These are phyloP conservation scores for Procambarus virginalis DNA, from an alignment of 1,140 invertebrate species.

Conservation along the genomic window DNA sequence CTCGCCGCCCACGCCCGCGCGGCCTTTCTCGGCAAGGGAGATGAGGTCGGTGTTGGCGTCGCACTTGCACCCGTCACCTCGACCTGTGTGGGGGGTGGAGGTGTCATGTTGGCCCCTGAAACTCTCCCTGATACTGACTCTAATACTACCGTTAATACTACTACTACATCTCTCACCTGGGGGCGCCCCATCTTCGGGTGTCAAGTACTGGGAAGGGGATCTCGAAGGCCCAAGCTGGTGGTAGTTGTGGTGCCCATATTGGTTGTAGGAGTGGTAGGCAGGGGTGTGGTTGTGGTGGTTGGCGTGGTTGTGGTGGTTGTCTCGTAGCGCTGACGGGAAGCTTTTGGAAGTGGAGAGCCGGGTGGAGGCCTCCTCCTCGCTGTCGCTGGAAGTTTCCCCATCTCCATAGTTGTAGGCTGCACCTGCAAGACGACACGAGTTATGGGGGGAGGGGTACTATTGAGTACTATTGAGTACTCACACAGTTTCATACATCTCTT, in stretches of 20 bases:
- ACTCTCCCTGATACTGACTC: not conserved
- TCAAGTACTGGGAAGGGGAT: constrained; percentile 40
- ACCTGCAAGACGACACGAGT: constrained; percentile 71
- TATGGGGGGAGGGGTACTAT: too few relatives aligned
- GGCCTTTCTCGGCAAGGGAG: constrained; percentile 78
- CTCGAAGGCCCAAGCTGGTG: constrained; percentile 58
- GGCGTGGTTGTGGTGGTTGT: constrained; percentile 47
- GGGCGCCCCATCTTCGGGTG: constrained; percentile 8
- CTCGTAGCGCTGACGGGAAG: constrained; percentile 72
- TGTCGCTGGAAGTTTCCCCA: constrained; percentile 82
- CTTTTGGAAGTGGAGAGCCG: constrained; percentile 77
- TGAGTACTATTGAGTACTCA: too few relatives aligned
- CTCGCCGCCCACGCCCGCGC: constrained; percentile 73
- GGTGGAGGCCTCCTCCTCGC: constrained; percentile 84
- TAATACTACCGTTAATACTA: not conserved
- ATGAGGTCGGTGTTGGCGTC: constrained; percentile 75
- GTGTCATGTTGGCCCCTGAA: not conserved
- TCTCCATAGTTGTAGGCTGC: constrained; percentile 79
- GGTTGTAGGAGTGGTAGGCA: constrained; percentile 50
- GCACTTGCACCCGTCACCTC: constrained; percentile 19
- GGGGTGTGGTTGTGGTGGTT: not conserved
- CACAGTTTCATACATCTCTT: too few relatives aligned
- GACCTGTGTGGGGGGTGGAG: not conserved
- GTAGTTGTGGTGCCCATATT: constrained; percentile 59
- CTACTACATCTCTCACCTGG: not conserved